phyloP scores from a whole-genome alignment of 1,140 invertebrate species.

The Chelonus insularis region DNA sequence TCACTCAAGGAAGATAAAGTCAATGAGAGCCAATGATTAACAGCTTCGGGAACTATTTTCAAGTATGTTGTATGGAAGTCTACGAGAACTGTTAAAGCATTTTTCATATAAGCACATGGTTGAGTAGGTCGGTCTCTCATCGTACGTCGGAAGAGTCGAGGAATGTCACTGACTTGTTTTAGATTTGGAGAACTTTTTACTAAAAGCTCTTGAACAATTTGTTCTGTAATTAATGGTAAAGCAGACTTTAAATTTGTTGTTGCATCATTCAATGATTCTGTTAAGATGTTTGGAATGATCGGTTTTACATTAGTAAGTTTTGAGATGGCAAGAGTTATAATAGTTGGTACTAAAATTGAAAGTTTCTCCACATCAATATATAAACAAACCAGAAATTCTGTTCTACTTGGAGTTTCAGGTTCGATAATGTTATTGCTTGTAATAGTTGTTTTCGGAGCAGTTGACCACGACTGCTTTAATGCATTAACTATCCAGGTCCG shows the following conservation, averaged over 20 bases:
- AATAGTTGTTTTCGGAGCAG: constrained; percentile 38
- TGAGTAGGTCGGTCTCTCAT: constrained; percentile 84
- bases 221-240: constrained; percentile 62
- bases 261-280: constrained; percentile 60
- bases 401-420: constrained; percentile 37
- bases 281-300: constrained; percentile 40
- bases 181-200: constrained; percentile 63
- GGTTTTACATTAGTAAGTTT: constrained; percentile 48
- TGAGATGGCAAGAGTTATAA: constrained; percentile 53
- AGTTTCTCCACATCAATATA: constrained; percentile 58
- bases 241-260: constrained; percentile 55
- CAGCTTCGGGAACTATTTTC: constrained; percentile 59
- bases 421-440: constrained; percentile 38
- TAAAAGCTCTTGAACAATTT: constrained; percentile 64
- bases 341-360: constrained; percentile 51
- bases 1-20: constrained; percentile 69
- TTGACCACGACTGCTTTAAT: constrained; percentile 43
- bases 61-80: constrained; percentile 66
- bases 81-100: constrained; percentile 66
- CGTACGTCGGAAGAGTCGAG: constrained; percentile 87
- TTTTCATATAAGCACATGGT: constrained; percentile 76
- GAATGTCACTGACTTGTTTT: constrained; percentile 86
- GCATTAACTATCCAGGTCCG: constrained; percentile 67
- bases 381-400: constrained; percentile 58
- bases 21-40: constrained; percentile 61